These are phyloP conservation scores for Luffia ferchaultella DNA, from an alignment of 2,888 invertebrate species.

Conservation along the genomic window DNA sequence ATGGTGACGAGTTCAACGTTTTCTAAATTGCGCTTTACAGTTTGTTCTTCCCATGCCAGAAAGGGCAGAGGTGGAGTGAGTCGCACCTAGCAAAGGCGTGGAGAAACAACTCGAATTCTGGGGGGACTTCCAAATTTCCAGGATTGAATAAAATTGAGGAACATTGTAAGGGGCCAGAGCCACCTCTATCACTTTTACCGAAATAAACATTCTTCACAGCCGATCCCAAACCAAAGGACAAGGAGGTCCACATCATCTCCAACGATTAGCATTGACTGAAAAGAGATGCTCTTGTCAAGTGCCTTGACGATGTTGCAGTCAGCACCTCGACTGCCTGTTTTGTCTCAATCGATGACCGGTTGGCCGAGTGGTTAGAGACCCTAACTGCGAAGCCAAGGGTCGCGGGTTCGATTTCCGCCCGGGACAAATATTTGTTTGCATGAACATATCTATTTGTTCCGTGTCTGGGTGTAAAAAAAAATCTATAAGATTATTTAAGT, in stretches of 20 bases:
- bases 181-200: neutral
- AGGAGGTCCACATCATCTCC: neutral
- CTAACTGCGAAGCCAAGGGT: too few relatives aligned
- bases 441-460: too few relatives aligned
- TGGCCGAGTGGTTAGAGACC: too few relatives aligned
- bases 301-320: too few relatives aligned
- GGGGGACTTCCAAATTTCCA: slow-evolving; percentile 4
- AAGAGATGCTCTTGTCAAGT: neutral
- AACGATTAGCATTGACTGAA: neutral
- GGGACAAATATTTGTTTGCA: too few relatives aligned
- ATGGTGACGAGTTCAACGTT: slow-evolving; percentile 3
- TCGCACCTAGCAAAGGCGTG: slow-evolving; percentile 2
- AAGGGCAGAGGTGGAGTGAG: slow-evolving; percentile 5
- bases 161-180: neutral
- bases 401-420: too few relatives aligned
- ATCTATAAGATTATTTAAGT: too few relatives aligned
- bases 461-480: too few relatives aligned
- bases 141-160: neutral
- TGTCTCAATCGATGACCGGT: slow-evolving; percentile 3
- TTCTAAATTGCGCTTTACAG: neutral
- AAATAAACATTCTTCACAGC: neutral
- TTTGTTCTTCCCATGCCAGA: slow-evolving; percentile 3
- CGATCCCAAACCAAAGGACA: neutral
- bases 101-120: slow-evolving; percentile 3
- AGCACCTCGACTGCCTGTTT: too few relatives aligned